These are phyloP conservation scores for Eulemur mongoz DNA, from an alignment of 2,797 vertebrate genomes.

Conservation along the genomic window DNA sequence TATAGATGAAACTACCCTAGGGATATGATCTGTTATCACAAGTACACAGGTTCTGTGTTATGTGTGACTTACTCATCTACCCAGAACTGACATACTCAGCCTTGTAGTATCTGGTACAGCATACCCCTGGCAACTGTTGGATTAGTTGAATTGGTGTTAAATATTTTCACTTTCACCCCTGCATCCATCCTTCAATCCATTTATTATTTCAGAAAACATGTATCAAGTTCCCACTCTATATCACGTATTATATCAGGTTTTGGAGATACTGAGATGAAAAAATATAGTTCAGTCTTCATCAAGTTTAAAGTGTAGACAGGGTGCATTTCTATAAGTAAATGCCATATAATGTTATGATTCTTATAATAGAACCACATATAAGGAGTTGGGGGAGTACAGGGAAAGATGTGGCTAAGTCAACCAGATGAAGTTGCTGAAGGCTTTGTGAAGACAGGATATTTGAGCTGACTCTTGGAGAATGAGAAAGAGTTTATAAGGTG, in stretches of 20 bases:
- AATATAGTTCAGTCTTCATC: not conserved
- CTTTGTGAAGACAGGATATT: not conserved
- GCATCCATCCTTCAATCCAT: not conserved
- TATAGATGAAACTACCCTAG: not conserved
- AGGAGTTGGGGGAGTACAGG: not conserved
- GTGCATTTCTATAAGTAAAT: not conserved
- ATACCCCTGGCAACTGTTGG: not conserved
- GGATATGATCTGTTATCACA: not conserved
- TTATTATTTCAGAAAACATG: not conserved
- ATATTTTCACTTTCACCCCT: not conserved
- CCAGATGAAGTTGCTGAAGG: not conserved
- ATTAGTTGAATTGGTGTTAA: not conserved
- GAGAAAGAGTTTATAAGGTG: not conserved
- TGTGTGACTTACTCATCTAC: not conserved
- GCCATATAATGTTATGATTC: not conserved
- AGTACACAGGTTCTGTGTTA: not conserved
- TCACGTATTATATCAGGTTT: not conserved
- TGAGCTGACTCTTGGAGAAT: not conserved
- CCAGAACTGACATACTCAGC: not conserved
- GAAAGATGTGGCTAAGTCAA: not conserved
- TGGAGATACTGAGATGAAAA: not conserved
- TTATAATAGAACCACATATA: not conserved
- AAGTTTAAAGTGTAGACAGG: slow-evolving; percentile 3
- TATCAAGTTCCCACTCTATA: not conserved
- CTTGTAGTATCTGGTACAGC: not conserved